phyloP scores from a whole-genome alignment of 2,797 vertebrate genomes.

The Australoheros facetus region DNA sequence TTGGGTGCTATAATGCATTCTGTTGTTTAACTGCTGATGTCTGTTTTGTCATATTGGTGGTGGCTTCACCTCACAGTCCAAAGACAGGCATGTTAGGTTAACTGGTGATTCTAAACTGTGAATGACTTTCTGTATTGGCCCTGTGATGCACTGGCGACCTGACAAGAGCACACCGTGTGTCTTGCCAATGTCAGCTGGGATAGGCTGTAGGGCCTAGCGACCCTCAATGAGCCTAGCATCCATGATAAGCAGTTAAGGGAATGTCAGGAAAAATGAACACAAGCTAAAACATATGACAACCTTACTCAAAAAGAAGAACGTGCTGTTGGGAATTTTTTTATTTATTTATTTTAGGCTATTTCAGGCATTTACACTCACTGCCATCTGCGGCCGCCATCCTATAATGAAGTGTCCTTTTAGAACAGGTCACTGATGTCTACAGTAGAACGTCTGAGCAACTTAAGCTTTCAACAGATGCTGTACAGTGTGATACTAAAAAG shows the following conservation, averaged over 20 bases:
- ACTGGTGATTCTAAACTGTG: neutral
- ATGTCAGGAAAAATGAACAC: no score
- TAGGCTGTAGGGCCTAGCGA: neutral
- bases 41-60: no score
- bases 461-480: neutral
- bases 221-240: neutral
- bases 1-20: neutral
- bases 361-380: neutral
- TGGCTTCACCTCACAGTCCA: neutral
- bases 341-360: no score
- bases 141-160: neutral
- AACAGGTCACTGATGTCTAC: neutral
- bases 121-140: neutral
- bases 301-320: neutral
- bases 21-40: no score
- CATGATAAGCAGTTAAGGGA: no score
- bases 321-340: no score
- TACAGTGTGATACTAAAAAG: neutral
- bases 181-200: neutral
- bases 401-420: neutral
- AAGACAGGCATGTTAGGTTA: neutral
- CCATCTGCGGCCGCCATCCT: neutral
- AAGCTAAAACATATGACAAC: neutral
- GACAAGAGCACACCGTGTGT: neutral
- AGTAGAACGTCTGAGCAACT: neutral